Evolutionary conservation across 2,113 vertebrate species (phyloP).

Genomic region (Sisor rabdophorus): DNA sequence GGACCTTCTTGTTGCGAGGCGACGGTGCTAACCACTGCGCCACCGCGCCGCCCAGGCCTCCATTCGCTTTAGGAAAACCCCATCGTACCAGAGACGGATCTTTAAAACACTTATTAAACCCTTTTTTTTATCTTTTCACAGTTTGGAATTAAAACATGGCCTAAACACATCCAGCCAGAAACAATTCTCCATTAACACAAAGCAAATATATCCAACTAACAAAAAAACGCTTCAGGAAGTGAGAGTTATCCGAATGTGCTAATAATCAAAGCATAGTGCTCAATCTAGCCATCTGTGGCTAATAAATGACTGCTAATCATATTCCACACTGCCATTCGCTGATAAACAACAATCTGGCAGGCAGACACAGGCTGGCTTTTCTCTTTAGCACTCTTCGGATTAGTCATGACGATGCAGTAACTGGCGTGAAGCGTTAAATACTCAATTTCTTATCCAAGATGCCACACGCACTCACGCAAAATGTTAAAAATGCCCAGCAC

Average conservation of each 20-base stretch:
- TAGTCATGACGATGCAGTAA: conserved; percentile 20
- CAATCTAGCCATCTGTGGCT: neutral
- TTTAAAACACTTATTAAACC: conserved; percentile 27
- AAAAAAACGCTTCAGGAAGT: neutral
- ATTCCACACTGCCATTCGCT: conserved; percentile 20
- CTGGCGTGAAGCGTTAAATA: neutral
- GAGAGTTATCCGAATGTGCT: neutral
- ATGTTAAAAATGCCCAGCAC: neutral
- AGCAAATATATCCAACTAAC: neutral
- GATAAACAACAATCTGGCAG: conserved; percentile 30
- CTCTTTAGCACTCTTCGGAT: neutral
- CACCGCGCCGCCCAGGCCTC: no score
- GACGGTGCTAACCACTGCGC: no score
- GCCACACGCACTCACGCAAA: conserved; percentile 11
- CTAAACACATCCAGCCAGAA: neutral
- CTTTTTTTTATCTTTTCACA: neutral
- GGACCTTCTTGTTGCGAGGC: no score
- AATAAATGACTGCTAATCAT: conserved; percentile 27
- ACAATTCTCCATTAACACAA: neutral
- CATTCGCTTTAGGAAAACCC: neutral
- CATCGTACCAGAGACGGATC: neutral
- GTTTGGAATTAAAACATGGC: conserved; percentile 5
- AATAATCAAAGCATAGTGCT: neutral
- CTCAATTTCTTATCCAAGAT: conserved; percentile 1
- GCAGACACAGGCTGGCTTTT: neutral